Evolutionary conservation across 1,140 invertebrate genomes (phyloP), one percentile per base, ranked within the genome.

Genomic region (Eupeodes corollae): DNA sequence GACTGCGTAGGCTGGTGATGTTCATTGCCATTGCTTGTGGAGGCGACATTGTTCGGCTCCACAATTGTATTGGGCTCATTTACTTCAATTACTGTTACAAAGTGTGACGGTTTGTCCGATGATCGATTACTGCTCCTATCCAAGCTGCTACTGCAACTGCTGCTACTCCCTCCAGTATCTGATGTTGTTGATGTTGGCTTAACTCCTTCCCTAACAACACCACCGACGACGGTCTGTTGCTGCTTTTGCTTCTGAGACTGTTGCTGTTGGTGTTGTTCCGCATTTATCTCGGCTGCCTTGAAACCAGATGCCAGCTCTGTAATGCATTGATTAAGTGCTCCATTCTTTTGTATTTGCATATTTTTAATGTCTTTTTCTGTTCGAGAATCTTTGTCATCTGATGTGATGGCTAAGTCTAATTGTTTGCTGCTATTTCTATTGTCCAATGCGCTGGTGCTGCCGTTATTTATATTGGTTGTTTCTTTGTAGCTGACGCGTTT

Each of bases 31-130:
- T 18, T 35, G 46, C 40, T 38, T 35, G 1, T 26, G 35, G 41
- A 14, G 44, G n/a, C 19, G 38, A 39, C 38, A 41, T 42, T 13
- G 16, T 12, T 14, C 5, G n/a, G 15, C 18, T 42, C 19, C 40
- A 18, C 18, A 6, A 42, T 18, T 21, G 54, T 57, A 58, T 74
- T 69, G 61, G 54, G 54, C 50, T 67, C 78, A 69, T 86, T 88
- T 3, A 91, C 86, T 77, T 89, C 84, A 52, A 91, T 91, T 42
- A 91, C 88, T 47, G 88, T 91, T 49, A 91, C 79, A 73, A 88
- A 91, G 70, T 86, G 85, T 66, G 82, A 79, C 62, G 73, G 78
- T 73, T 58, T 71, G 51, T 76, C 71, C 35, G 53, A 48, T 41
- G 15, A 12, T 41, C 19, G 19, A 39, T 41, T 2, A 41, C 8